Conservation (phyloP, 2,888 invertebrate genomes). For the Poecilobothrus nobilitatus region DNA sequence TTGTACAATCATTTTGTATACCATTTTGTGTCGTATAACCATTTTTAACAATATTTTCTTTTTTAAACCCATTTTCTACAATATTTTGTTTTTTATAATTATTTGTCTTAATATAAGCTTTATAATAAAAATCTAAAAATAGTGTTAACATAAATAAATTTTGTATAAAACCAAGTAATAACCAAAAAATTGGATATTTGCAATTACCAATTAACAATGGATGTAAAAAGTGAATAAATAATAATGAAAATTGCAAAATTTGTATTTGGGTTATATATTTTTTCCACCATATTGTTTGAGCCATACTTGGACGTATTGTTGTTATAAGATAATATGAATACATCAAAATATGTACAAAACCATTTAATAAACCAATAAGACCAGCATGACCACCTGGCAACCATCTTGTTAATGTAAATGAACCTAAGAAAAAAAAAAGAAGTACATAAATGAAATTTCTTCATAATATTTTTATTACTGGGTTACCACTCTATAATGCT, state of each 20-base stretch:
- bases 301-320: constrained; percentile 59
- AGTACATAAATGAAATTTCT: neutral
- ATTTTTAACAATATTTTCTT: neutral
- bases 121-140: constrained; percentile 56
- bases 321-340: constrained; percentile 72
- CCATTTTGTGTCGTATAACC: too few relatives aligned
- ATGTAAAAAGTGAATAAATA: constrained; percentile 48
- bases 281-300: constrained; percentile 70
- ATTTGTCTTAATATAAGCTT: neutral
- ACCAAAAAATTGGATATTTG: constrained; percentile 50
- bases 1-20: too few relatives aligned
- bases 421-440: constrained; percentile 28
- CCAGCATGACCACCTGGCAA: constrained; percentile 57
- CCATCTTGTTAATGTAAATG: constrained; percentile 53
- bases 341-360: constrained; percentile 71
- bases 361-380: constrained; percentile 59
- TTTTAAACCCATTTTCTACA: too few relatives aligned
- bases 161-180: constrained; percentile 52
- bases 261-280: constrained; percentile 74
- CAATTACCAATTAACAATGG: constrained; percentile 49
- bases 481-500: neutral
- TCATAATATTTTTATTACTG: neutral
- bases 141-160: constrained; percentile 57
- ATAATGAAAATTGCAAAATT: constrained; percentile 58
- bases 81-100: neutral